Conservation (phyloP, 2,888 invertebrate genomes). For the Euzetes globulus region DNA sequence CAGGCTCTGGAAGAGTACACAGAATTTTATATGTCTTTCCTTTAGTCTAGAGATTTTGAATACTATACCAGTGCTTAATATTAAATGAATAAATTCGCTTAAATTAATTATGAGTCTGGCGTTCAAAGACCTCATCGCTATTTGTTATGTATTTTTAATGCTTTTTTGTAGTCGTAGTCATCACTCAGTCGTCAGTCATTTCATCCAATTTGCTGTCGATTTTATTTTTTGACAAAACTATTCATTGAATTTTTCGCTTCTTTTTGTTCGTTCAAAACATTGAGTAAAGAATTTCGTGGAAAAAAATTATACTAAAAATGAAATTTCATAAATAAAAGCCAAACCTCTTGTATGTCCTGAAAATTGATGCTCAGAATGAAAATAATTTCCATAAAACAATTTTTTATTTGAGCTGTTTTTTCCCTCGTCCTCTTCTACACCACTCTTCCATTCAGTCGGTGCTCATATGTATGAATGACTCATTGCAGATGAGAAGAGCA, state of each 20-base stretch:
- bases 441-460: background rate
- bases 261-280: no score
- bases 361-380: background rate
- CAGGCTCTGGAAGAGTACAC: no score
- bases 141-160: background rate
- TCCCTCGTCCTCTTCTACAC: background rate
- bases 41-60: background rate
- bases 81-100: conserved; percentile 5
- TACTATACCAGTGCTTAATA: background rate
- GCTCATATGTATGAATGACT: conserved; percentile 24
- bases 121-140: conserved; percentile 24
- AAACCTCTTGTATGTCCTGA: background rate
- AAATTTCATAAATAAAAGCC: background rate
- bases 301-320: background rate
- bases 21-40: background rate
- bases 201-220: background rate
- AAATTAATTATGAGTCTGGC: conserved; percentile 15
- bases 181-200: background rate
- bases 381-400: conserved; percentile 16
- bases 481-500: conserved; percentile 20
- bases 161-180: background rate
- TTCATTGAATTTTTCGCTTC: no score
- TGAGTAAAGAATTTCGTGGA: background rate
- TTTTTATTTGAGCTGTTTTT: background rate
- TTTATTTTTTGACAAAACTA: no score